phyloP scores from a whole-genome alignment of 2,113 vertebrate genomes.

The Ranitomeya variabilis region DNA sequence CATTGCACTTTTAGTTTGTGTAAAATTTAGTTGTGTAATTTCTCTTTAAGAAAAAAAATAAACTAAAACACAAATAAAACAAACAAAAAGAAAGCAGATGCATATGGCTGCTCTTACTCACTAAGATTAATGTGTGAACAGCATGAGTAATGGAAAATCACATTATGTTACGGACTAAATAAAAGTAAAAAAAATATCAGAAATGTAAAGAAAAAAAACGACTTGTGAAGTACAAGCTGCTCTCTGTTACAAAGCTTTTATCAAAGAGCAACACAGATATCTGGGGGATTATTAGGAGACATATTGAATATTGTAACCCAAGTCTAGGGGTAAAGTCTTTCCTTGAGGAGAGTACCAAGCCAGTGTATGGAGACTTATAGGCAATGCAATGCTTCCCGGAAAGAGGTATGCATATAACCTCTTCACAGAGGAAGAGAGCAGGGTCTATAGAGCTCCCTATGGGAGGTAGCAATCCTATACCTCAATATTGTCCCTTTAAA shows the following conservation, averaged over 20 bases:
- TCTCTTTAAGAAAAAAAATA: not conserved
- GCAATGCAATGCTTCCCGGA: too few relatives aligned
- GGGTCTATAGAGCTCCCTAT: too few relatives aligned
- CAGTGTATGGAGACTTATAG: too few relatives aligned
- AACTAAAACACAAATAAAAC: not conserved
- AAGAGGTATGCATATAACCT: too few relatives aligned
- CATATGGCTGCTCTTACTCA: constrained; percentile 27
- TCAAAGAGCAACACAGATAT: too few relatives aligned
- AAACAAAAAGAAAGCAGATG: constrained; percentile 18
- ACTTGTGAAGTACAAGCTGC: not conserved
- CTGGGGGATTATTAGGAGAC: too few relatives aligned
- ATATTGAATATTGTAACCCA: too few relatives aligned
- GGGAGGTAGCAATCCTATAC: too few relatives aligned
- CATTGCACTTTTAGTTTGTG: not conserved
- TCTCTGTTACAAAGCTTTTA: not conserved
- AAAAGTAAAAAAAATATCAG: not conserved
- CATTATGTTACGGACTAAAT: constrained; percentile 22
- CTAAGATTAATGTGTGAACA: constrained; percentile 27
- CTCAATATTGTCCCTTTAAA: too few relatives aligned
- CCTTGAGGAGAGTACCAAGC: too few relatives aligned
- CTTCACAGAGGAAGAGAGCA: too few relatives aligned
- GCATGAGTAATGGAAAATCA: constrained; percentile 16
- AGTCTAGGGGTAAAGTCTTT: too few relatives aligned
- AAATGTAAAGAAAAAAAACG: not conserved
- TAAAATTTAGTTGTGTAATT: not conserved